Conservation (phyloP, 2,888 invertebrate species). For the Hydrotaea diabolus region DNA sequence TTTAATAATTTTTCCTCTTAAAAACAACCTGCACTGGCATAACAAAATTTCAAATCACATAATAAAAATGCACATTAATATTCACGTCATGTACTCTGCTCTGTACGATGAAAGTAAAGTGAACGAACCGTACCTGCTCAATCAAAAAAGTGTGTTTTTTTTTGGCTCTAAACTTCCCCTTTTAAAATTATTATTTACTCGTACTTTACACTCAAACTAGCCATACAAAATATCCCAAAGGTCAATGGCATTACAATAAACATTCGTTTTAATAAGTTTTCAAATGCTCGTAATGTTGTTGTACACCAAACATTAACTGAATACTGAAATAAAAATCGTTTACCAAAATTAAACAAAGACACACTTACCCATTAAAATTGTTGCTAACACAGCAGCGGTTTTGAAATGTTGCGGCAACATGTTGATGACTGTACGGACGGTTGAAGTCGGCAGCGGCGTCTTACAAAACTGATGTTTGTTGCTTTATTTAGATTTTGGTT, state of each 20-base stretch:
- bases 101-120: background rate
- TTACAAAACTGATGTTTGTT: background rate
- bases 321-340: conserved; percentile 11
- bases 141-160: background rate
- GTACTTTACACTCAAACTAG: no score
- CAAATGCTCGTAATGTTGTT: background rate
- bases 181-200: background rate
- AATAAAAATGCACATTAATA: background rate
- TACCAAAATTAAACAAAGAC: background rate
- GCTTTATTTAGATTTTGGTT: conserved; percentile 14
- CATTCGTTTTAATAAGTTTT: conserved; percentile 7
- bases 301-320: conserved; percentile 20
- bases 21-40: background rate
- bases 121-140: background rate
- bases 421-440: conserved; percentile 47
- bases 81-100: background rate
- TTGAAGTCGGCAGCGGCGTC: conserved; percentile 2
- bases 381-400: conserved; percentile 54
- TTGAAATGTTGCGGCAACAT: conserved; percentile 67
- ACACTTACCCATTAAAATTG: conserved; percentile 70
- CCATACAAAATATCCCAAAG: background rate
- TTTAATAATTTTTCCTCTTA: background rate
- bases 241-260: conserved; percentile 51
- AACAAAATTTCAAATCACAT: background rate
- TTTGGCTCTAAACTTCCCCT: background rate